Evolutionary conservation across 2,888 invertebrate genomes (phyloP), one percentile per base, ranked within the genome.

Genomic region (Drosophila parthenogenetica): DNA sequence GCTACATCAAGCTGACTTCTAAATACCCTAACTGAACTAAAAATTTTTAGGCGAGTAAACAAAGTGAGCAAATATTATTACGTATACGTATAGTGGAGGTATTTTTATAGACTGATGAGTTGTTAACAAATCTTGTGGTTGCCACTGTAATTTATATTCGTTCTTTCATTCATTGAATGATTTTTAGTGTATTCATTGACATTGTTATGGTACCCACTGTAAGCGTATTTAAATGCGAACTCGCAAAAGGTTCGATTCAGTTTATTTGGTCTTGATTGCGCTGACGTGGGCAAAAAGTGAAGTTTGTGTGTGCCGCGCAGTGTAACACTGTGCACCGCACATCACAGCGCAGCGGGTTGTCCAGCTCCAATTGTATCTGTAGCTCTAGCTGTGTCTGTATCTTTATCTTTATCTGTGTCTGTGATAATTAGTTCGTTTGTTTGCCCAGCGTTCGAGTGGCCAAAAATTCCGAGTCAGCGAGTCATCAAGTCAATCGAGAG

Each of bases 371-470:
- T 13, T 37, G 37, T 37, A n/a, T 14, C 43, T 48, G 14, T 61
- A 29, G 29, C 29, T 29, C 29, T 8, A 8, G 29, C 55, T 62
- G 22, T n/a, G 7, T 8, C 40, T 11, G 35, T 13, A 7, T 35
- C 11, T 35, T 3, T 17, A 22, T 46, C 40, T 63, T 4, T 43
- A 29, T 54, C 7, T 49, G 45, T 69, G 49, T 79, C 57, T 69
- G 79, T 69, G 79, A 84, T 84, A 84, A 84, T 84, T 84, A 84
- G 87, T 83, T 81, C 85, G 83, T 83, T 83, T 87, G 87, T 85
- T 87, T 83, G 81, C 54, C 70, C 73, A 63, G 58, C 82, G 54
- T 71, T 62, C 67, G 55, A 76, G 55, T 51, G 55, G 32, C 50
- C 35, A 35, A 32, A 54, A 64, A 64, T 53, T 40, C 66, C 48